Evolutionary conservation across 1,140 invertebrate genomes (phyloP), one percentile per base, ranked within the genome.

Genomic region (Chironomus tepperi): DNA sequence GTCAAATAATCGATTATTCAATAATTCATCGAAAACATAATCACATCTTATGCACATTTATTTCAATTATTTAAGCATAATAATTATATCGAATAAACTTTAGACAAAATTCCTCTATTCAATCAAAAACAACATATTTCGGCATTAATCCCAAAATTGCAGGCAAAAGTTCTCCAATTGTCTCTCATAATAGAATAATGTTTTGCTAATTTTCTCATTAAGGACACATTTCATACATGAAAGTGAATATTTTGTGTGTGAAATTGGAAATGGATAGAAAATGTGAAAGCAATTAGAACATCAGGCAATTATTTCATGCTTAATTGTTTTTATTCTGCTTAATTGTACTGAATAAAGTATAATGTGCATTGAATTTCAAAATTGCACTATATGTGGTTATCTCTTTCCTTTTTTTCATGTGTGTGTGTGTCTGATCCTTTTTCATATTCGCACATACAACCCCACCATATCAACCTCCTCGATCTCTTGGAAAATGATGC

Each of bases 121-220:
- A 34, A 34, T 34, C 24, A 34, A 34, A 34, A 34, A 34, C 24
- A 34, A 34, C 24, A 34, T 34, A 2, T 34, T 34, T 5, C 1
- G 24, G 24, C 24, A 34, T 34, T 34, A 34, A n/a, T n/a, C n/a
- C 5, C 24, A 5, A 34, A 34, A 34, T 34, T 34, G 24, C 24
- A 34, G 24, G 24, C 24, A 34, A 34, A 34, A 34, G 24, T 34
- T 34, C 5, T 34, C 24, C 24, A 34, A 34, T 34, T 34, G 24
- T 34, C 24, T 34, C 24, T 34, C 24, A 34, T 2, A 34, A 34
- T 34, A 34, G 24, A 34, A 34, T 34, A 34, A 34, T 34, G 16
- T 67, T 67, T 67, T 67, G 64, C 64, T 67, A 67, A 67, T 67
- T 67, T 67, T 18, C 64, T 67, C n/a, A 67, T 67, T 67, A 67